These are phyloP conservation scores for Oconnorella tubifera DNA, from an alignment of 2,888 invertebrate species.

Conservation along the genomic window DNA sequence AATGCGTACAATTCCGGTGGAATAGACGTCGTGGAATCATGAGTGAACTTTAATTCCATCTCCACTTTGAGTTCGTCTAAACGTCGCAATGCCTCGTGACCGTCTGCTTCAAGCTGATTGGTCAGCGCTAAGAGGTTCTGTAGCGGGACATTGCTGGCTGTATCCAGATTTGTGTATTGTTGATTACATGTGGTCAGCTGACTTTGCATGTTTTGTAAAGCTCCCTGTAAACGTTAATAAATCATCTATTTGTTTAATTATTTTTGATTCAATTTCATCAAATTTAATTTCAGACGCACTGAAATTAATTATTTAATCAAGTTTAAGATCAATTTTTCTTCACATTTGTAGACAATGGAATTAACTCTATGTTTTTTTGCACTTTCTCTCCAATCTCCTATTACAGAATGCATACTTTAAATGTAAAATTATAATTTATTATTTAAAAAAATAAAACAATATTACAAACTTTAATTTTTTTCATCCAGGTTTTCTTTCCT, in stretches of 20 bases:
- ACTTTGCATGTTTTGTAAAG: conserved; percentile 1
- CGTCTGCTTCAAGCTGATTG: conserved; percentile 2
- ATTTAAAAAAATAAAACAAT: no score
- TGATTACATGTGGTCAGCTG: conserved; percentile 1
- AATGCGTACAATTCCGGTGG: conserved; percentile 9
- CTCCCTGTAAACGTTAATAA: neutral
- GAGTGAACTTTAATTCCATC: conserved; percentile 8
- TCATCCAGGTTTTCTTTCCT: neutral
- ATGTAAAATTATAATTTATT: no score
- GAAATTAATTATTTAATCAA: no score
- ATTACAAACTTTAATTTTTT: neutral
- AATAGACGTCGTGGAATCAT: conserved; percentile 5
- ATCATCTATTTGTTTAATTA: no score
- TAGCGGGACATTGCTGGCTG: neutral
- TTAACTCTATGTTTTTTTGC: no score
- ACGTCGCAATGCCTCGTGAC: conserved; percentile 4
- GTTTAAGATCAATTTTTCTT: no score
- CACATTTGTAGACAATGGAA: no score
- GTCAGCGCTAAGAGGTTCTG: conserved; percentile 2
- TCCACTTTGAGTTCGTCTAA: conserved; percentile 13
- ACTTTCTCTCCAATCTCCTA: no score
- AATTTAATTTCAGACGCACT: no score
- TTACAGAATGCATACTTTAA: no score
- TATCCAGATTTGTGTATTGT: conserved; percentile 2
- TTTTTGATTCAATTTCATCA: no score